Base-by-base conservation (phyloP, 2,888 invertebrate genomes). In the Eurytoma californica region DNA sequence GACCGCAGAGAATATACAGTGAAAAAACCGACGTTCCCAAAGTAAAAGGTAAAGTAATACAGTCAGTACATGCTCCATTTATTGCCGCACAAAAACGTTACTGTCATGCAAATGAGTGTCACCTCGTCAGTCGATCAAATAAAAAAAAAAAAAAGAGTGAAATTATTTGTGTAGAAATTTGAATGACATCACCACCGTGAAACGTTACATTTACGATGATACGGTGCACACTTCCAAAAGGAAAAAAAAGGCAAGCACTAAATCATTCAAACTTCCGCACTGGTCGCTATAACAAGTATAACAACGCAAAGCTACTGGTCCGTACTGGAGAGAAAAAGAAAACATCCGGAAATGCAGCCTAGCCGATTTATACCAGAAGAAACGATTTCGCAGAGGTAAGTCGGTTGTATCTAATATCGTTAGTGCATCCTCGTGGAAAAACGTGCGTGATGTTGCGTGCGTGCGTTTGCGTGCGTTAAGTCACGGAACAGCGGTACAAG, bases 81-180 rank as follows among this genome's bases (percentile, higher is more conserved):
- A 28, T 58, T 18, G 20, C 18, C 16, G 55, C n/a, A 28, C 55
- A 53, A 12, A 39, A 70, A 60, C 28, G 30, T 65, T 73, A 66
- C 2, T 58, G 13, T 75, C 55, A 47, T 28, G 61, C 60, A 49
- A 53, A 58, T 9, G 24, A 66, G 53, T 68, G 67, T 78, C 78
- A 78, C 72, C 80, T 72, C 72, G 72, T 81, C 70, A 81, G 72
- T 78, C 80, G 78, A 81, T 81, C 70, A 60, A 65, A 72, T 68
- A 9, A n/a, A 77, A 14, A 57, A 3, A n/a, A 77, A 14, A 57
- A 3, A 65, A n/a, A 76, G 55, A 3, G 28, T 55, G 28, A 49
- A 55, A 61, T 14, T 18, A 55, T 5, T 3, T 9, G n/a, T 18
- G 18, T 39, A 24, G 61, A 57, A 68, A 55, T 72, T 28, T 66